phyloP scores from a whole-genome alignment of 2,888 invertebrate genomes.

The Pelosia muscerda region DNA sequence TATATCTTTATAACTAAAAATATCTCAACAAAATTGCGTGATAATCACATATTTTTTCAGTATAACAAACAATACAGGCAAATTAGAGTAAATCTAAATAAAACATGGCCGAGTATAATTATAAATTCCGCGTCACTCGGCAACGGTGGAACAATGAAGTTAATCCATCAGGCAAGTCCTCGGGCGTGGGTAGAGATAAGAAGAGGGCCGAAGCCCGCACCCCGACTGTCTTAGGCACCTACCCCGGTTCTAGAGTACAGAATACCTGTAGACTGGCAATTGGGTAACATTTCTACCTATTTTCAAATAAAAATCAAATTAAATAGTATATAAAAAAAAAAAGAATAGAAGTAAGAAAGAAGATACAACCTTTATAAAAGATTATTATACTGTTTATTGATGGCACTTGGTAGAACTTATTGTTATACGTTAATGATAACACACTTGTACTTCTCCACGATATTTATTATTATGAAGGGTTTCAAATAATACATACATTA shows the following conservation, averaged over 20 bases:
- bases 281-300: slow-evolving; percentile 4
- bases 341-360: no score
- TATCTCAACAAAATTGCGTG: background rate
- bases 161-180: slow-evolving; percentile 85
- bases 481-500: no score
- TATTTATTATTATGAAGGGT: no score
- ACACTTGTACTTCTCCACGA: no score
- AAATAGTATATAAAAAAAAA: no score
- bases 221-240: slow-evolving; percentile 75
- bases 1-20: background rate
- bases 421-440: no score
- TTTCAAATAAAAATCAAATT: background rate
- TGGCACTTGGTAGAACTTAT: no score
- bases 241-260: slow-evolving; percentile 61
- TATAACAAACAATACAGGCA: slow-evolving; percentile 25
- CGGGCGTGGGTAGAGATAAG: slow-evolving; percentile 85
- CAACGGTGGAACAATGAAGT: slow-evolving; percentile 85
- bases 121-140: slow-evolving; percentile 85
- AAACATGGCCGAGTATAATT: slow-evolving; percentile 73
- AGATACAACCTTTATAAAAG: no score
- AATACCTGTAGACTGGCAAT: slow-evolving; percentile 36
- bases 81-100: slow-evolving; percentile 60
- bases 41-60: slow-evolving; percentile 16
- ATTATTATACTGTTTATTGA: no score
- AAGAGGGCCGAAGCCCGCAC: slow-evolving; percentile 81